phyloP scores from a whole-genome alignment of 2,113 vertebrate genomes.

The Tychaedon coryphoeus region DNA sequence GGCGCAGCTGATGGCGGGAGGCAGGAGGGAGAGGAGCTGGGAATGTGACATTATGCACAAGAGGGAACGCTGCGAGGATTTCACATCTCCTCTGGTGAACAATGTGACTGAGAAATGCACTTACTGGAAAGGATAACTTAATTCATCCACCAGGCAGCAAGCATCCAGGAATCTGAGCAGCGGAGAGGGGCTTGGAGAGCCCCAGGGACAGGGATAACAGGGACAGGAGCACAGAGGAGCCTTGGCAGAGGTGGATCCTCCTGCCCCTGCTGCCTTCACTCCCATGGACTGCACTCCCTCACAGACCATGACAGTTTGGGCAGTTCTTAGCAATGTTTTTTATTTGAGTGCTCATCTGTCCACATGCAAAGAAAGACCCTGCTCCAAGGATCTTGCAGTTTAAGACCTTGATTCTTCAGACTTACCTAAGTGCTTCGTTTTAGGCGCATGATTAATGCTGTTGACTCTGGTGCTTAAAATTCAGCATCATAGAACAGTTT shows the following conservation, averaged over 20 bases:
- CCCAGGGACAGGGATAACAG: fast-evolving
- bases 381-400: background rate
- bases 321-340: background rate
- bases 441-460: background rate
- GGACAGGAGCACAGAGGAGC: background rate
- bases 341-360: background rate
- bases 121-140: slow-evolving; percentile 63
- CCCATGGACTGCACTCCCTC: background rate
- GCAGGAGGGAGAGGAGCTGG: slow-evolving; percentile 38
- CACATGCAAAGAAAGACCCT: background rate
- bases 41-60: slow-evolving; percentile 50
- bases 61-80: slow-evolving; percentile 53
- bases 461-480: slow-evolving; percentile 59
- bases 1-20: slow-evolving; percentile 24
- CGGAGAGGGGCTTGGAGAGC: background rate
- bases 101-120: slow-evolving; percentile 53
- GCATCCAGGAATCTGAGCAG: background rate
- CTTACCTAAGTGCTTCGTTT: background rate
- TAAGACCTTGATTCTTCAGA: slow-evolving; percentile 37
- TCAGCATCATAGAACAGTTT: slow-evolving; percentile 9
- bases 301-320: background rate
- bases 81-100: slow-evolving; percentile 53
- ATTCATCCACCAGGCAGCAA: slow-evolving; percentile 12
- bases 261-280: background rate
- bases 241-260: background rate